phyloP scores from a whole-genome alignment of 2,888 invertebrate genomes.

The Ctena decussata region DNA sequence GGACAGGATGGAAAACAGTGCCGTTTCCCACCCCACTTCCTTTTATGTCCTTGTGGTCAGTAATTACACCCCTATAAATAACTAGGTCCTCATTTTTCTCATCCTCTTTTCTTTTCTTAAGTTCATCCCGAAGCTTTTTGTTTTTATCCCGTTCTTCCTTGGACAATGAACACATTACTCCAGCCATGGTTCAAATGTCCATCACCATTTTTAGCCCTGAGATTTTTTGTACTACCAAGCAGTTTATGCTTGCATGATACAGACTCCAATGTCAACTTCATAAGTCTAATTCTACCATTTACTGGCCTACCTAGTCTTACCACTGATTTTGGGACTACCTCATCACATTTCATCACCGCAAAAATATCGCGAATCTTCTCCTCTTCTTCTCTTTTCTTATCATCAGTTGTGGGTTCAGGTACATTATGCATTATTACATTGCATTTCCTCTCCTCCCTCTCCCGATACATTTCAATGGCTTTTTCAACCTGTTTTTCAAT shows the following conservation, averaged over 20 bases:
- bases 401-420: not conserved
- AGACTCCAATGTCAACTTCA: not conserved
- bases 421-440: constrained; percentile 18
- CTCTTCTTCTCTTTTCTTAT: not conserved
- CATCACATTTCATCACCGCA: not conserved
- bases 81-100: constrained; percentile 13
- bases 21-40: not conserved
- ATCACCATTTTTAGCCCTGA: constrained; percentile 7
- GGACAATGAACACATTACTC: constrained; percentile 13
- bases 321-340: not conserved
- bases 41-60: not conserved
- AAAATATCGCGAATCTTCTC: not conserved
- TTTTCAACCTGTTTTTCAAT: not conserved
- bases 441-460: constrained; percentile 11
- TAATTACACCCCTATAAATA: constrained; percentile 8
- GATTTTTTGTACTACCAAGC: not conserved
- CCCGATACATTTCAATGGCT: not conserved
- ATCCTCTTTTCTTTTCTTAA: not conserved
- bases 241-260: constrained; percentile 1
- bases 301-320: constrained; percentile 2
- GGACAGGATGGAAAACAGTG: not conserved
- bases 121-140: not conserved
- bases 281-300: not conserved
- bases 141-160: constrained; percentile 15
- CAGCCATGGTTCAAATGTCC: not conserved